Conservation (phyloP, 2,797 vertebrate genomes). For the Vireo griseus region DNA sequence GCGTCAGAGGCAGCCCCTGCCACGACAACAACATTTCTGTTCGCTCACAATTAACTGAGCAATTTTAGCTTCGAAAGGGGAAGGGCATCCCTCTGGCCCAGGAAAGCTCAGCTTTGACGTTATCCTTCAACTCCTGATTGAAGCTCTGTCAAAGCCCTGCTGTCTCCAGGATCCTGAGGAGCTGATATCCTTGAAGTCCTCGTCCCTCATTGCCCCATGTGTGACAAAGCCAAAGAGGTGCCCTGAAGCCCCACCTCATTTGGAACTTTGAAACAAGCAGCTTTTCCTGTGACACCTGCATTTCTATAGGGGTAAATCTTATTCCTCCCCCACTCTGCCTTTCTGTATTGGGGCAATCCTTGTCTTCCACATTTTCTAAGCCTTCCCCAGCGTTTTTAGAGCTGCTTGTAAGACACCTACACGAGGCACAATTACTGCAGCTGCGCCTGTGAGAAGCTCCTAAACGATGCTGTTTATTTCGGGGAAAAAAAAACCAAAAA, state of each 20-base stretch:
- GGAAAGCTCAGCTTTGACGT: not conserved
- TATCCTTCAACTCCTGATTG: accelerated
- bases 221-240: not conserved
- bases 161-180: not conserved
- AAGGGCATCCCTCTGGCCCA: not conserved
- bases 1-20: not conserved
- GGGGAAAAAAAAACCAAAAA: not conserved
- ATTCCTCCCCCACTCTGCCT: not conserved
- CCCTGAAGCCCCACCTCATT: not conserved
- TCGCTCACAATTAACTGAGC: not conserved
- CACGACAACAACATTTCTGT: accelerated
- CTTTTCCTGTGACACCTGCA: not conserved
- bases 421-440: not conserved
- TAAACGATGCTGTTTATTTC: not conserved
- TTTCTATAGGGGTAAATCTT: not conserved
- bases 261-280: not conserved
- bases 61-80: not conserved
- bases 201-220: accelerated
- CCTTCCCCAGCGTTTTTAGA: not conserved
- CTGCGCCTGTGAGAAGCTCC: not conserved
- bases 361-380: not conserved
- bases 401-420: not conserved
- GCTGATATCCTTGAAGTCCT: not conserved
- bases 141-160: not conserved
- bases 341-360: not conserved